Evolutionary conservation across 2,797 vertebrate species (phyloP).

Genomic region (Hypotaenidia okinawae): DNA sequence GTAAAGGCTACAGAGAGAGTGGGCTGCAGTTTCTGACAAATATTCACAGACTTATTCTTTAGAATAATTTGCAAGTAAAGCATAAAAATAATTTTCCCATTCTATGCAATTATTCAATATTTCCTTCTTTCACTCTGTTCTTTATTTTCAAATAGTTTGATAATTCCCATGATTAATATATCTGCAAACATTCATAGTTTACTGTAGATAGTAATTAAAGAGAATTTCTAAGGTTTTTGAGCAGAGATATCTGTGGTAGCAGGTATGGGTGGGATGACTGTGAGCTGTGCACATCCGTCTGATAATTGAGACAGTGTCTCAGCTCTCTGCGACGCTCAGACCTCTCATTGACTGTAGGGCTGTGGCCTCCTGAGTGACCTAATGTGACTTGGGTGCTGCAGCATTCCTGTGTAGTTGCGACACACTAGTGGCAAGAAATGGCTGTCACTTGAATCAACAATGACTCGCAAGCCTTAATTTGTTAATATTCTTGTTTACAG

Average conservation of each 20-base stretch:
- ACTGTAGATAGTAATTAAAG: not conserved
- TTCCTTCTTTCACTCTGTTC: not conserved
- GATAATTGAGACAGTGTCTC: not conserved
- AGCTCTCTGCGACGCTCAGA: not conserved
- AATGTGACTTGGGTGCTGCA: not conserved
- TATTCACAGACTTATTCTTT: not conserved
- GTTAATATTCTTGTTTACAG: constrained; percentile 28
- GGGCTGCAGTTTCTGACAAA: not conserved
- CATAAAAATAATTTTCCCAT: not conserved
- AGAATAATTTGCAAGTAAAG: not conserved
- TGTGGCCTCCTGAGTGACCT: not conserved
- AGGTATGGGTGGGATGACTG: not conserved
- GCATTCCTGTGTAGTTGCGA: constrained; percentile 23
- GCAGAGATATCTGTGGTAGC: not conserved
- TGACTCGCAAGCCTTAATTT: constrained; percentile 8
- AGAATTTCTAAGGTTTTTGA: not conserved
- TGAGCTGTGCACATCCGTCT: not conserved
- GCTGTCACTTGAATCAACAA: constrained; percentile 3
- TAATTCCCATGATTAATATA: not conserved
- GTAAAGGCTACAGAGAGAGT: not conserved
- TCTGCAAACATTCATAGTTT: too few species aligned
- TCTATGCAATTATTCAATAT: not conserved
- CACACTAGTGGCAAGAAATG: not conserved
- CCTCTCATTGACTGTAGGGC: not conserved
- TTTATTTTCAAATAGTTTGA: not conserved